phyloP scores from a whole-genome alignment of 2,113 vertebrate genomes.

The Bos indicus region DNA sequence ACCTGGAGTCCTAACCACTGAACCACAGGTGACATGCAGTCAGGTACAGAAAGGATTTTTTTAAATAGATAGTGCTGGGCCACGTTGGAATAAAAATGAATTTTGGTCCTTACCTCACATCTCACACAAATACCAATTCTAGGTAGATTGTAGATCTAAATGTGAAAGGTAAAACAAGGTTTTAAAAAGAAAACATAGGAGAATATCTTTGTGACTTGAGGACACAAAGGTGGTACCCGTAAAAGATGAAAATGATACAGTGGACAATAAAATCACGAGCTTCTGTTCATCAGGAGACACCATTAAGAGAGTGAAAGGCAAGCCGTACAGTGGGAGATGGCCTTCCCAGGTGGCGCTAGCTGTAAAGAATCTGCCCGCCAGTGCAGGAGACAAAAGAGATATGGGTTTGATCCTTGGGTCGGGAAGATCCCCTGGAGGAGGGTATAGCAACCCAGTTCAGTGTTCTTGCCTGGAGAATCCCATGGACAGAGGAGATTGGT shows the following conservation, averaged over 20 bases:
- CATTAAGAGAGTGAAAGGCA: neutral
- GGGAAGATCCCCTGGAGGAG: neutral
- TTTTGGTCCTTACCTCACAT: neutral
- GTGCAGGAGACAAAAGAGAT: neutral
- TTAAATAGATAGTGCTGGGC: neutral
- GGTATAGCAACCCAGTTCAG: neutral
- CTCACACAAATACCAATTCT: neutral
- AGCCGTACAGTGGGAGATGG: neutral
- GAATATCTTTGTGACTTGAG: neutral
- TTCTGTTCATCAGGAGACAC: neutral
- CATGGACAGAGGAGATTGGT: neutral
- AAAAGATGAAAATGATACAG: neutral
- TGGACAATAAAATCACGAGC: neutral
- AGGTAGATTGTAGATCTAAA: neutral
- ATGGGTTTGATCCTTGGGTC: neutral
- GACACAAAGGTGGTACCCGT: neutral
- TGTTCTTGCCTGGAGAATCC: neutral
- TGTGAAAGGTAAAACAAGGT: neutral
- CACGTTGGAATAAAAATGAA: neutral
- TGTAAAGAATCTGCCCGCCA: neutral
- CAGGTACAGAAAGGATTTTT: neutral
- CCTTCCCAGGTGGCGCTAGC: neutral
- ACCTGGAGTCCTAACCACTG: neutral
- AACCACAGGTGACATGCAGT: neutral
- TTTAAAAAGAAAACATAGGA: neutral